A percentile compares a stretch with the other conserved stretches of the same genome.
Evolutionary conservation across 2,888 invertebrate species (phyloP).

Genomic region (Brachypterus glaber): DNA sequence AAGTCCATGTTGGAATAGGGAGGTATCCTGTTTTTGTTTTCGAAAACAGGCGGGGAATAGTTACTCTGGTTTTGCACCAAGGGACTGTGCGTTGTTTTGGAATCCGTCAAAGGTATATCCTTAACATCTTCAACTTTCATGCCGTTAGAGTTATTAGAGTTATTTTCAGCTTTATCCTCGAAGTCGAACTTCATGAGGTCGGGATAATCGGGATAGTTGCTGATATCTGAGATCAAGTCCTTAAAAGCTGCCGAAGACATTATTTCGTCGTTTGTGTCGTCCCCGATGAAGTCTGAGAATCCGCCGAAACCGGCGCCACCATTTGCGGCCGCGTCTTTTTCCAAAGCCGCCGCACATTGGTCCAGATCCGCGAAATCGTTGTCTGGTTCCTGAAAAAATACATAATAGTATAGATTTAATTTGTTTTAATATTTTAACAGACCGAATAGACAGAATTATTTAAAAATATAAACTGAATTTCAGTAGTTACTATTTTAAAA

Average conservation of each 20-base stretch:
- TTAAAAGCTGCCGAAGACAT: slow-evolving; percentile 69
- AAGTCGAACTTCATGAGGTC: slow-evolving; percentile 74
- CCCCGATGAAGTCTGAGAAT: slow-evolving; percentile 74
- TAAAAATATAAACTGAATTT: not conserved
- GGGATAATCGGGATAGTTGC: slow-evolving; percentile 53
- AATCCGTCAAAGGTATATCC: slow-evolving; percentile 25
- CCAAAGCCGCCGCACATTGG: slow-evolving; percentile 75
- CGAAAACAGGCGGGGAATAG: slow-evolving; percentile 36
- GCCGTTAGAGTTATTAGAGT: slow-evolving; percentile 25
- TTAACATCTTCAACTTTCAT: slow-evolving; percentile 37
- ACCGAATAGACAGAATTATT: not conserved
- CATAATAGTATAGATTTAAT: no score
- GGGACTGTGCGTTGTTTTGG: slow-evolving; percentile 32
- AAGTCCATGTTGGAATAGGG: slow-evolving; percentile 38
- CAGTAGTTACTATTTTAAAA: not conserved
- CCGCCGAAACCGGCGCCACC: slow-evolving; percentile 66
- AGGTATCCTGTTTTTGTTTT: slow-evolving; percentile 25
- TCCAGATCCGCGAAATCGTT: slow-evolving; percentile 80
- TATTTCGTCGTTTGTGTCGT: slow-evolving; percentile 72
- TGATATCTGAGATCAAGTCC: slow-evolving; percentile 79
- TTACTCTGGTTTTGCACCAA: slow-evolving; percentile 32
- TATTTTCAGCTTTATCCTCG: slow-evolving; percentile 47
- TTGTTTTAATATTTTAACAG: not conserved
- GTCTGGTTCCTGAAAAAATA: slow-evolving; percentile 60
- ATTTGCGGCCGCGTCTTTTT: slow-evolving; percentile 68